Percentiles rank a stretch among this genome's conserved stretches.
phyloP scores from a whole-genome alignment of 1,140 invertebrate genomes.

The Nasonia longicornis region DNA sequence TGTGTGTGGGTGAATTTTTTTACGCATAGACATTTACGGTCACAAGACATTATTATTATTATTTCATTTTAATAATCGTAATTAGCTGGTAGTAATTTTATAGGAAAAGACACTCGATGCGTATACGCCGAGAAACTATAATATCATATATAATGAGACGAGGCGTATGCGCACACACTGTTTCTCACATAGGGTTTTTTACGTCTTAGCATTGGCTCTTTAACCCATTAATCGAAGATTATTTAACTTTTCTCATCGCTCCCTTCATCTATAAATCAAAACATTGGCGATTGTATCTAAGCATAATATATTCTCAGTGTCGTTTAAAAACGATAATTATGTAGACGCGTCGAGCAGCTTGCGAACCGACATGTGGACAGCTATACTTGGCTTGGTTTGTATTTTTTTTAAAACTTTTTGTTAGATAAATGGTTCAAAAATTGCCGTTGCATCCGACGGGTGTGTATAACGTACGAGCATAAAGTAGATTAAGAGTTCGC shows the following conservation, averaged over 20 bases:
- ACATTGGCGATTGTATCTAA: slow-evolving; percentile 22
- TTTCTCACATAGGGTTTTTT: neutral
- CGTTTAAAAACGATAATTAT: slow-evolving; percentile 18
- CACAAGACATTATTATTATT: slow-evolving; percentile 29
- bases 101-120: slow-evolving; percentile 23
- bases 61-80: slow-evolving; percentile 13
- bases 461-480: neutral
- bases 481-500: neutral
- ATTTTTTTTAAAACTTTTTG: neutral
- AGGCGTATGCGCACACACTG: neutral
- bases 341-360: neutral
- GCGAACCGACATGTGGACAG: slow-evolving; percentile 25
- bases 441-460: neutral
- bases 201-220: neutral
- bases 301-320: slow-evolving; percentile 1
- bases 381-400: neutral
- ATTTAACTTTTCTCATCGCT: neutral
- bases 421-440: slow-evolving; percentile 24
- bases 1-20: neutral
- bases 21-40: slow-evolving; percentile 43
- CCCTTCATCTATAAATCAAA: neutral
- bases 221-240: neutral
- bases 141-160: neutral
- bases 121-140: slow-evolving; percentile 9
- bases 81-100: slow-evolving; percentile 32